Conservation (phyloP, 2,797 vertebrate genomes). For the Gobionotothen gibberifrons region DNA sequence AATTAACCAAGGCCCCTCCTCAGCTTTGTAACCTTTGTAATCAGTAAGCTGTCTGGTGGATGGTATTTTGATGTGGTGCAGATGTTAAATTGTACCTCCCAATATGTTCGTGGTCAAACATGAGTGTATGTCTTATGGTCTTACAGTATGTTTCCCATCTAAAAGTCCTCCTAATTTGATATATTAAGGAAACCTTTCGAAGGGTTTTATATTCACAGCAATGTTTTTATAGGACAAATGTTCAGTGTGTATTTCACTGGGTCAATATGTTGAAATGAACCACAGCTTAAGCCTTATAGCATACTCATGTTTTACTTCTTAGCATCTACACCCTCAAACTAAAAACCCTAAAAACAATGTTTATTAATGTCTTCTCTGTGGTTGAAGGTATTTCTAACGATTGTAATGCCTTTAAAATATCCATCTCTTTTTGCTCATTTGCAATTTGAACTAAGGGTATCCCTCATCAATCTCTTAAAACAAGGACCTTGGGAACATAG, state of each 20-base stretch:
- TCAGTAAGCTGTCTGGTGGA: constrained; percentile 3
- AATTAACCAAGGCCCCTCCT: constrained; percentile 7
- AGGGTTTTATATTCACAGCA: too few relatives aligned
- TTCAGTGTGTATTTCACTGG: neutral
- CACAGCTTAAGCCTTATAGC: neutral
- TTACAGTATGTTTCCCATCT: neutral
- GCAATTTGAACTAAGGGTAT: neutral
- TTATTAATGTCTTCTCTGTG: neutral
- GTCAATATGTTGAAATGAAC: constrained; percentile 3
- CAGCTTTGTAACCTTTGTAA: constrained; percentile 6
- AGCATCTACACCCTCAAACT: neutral
- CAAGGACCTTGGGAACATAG: neutral
- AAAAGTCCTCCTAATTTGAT: neutral
- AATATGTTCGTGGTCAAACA: neutral
- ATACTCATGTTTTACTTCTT: neutral
- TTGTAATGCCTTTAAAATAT: neutral
- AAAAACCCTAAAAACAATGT: too few relatives aligned
- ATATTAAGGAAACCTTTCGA: neutral
- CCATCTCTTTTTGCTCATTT: neutral
- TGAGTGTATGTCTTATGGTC: neutral
- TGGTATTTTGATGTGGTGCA: neutral
- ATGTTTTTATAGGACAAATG: too few relatives aligned
- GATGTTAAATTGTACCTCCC: neutral
- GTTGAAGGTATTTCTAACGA: neutral
- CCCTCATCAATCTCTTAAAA: neutral